Percentiles rank a stretch among this genome's conserved stretches.
These are phyloP conservation scores for Protula sp. DNA, from an alignment of 2,888 invertebrate genomes.

Conservation along the genomic window DNA sequence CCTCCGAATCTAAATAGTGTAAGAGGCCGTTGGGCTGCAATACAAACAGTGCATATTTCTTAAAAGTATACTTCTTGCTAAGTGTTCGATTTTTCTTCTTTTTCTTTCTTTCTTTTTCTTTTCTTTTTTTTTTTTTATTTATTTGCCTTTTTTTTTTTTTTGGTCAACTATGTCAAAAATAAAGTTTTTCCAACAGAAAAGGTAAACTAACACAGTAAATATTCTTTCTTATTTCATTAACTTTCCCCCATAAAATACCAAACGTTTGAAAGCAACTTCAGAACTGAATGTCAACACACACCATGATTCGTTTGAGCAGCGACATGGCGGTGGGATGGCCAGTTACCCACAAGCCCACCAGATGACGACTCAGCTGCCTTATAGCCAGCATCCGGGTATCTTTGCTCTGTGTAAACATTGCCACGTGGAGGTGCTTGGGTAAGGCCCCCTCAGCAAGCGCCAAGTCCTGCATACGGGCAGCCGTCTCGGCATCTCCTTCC, in stretches of 20 bases:
- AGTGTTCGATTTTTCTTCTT: background rate
- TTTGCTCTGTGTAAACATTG: slow-evolving; percentile 73
- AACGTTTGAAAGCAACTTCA: no score
- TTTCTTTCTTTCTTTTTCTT: no score
- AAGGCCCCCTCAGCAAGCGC: slow-evolving; percentile 95
- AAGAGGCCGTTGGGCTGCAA: slow-evolving; percentile 85
- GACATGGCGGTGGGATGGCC: slow-evolving; percentile 87
- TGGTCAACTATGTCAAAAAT: no score
- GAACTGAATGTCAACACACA: slow-evolving; percentile 59
- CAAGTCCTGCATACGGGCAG: slow-evolving; percentile 88
- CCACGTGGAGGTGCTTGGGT: slow-evolving; percentile 83
- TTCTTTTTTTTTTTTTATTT: no score
- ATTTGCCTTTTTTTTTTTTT: no score
- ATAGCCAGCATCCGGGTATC: slow-evolving; percentile 81
- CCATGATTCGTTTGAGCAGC: slow-evolving; percentile 79
- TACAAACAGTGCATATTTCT: background rate
- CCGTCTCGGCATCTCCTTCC: slow-evolving; percentile 88
- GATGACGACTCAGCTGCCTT: slow-evolving; percentile 81
- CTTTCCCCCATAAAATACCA: no score
- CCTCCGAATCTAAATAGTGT: slow-evolving; percentile 80
- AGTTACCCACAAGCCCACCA: slow-evolving; percentile 93
- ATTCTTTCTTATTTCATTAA: no score
- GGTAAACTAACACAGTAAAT: no score
- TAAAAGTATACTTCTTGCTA: no score
- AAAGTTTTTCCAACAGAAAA: no score